Evolutionary conservation across 2,113 vertebrate genomes (phyloP).

Genomic region (Alligator mississippiensis): DNA sequence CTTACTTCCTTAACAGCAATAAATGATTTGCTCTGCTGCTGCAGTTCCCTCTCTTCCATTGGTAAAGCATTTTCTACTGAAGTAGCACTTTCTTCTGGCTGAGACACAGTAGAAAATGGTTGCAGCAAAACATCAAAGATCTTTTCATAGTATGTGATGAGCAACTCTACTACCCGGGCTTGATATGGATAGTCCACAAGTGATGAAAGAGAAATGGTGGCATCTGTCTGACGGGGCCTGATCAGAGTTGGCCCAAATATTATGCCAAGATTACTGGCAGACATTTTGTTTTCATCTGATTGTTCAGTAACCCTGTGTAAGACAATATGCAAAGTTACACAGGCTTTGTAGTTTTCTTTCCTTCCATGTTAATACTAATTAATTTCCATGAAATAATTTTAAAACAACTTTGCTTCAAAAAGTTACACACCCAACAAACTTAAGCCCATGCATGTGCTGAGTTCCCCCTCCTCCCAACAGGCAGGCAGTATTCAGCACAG

Average conservation of each 20-base stretch:
- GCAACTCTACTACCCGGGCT: conserved; percentile 92
- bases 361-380: too few relatives aligned
- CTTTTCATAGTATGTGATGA: conserved; percentile 91
- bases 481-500: neutral
- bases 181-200: conserved; percentile 97
- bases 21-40: conserved; percentile 84
- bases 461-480: neutral
- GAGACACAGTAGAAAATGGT: conserved; percentile 71
- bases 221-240: conserved; percentile 90
- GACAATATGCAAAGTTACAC: neutral
- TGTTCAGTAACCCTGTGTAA: conserved; percentile 87
- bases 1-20: conserved; percentile 91
- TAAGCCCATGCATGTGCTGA: neutral
- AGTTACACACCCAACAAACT: neutral
- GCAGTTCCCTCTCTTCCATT: conserved; percentile 82
- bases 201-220: conserved; percentile 92
- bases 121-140: conserved; percentile 90
- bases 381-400: neutral
- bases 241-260: conserved; percentile 97
- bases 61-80: conserved; percentile 67
- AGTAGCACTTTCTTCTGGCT: conserved; percentile 60
- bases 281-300: conserved; percentile 98
- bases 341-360: too few relatives aligned
- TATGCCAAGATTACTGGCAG: conserved; percentile 95
- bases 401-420: neutral